These are phyloP conservation scores for Diachasma alloeum DNA, from an alignment of 1,140 invertebrate species.

Conservation along the genomic window DNA sequence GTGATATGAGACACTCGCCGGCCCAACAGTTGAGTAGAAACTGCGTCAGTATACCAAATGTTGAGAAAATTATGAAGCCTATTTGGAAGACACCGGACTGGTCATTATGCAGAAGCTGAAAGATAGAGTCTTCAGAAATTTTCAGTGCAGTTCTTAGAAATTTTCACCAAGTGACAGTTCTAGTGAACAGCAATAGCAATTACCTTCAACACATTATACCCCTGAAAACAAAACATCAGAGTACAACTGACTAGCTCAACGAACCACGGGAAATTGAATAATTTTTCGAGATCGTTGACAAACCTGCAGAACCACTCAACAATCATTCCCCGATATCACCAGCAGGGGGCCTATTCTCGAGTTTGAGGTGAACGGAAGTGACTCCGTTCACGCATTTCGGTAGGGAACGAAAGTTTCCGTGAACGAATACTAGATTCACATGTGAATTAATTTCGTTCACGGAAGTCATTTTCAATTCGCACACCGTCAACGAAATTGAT, in stretches of 20 bases:
- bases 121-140: neutral
- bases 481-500: too few species aligned
- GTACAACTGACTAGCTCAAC: neutral
- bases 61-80: neutral
- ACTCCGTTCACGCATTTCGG: too few species aligned
- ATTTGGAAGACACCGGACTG: neutral
- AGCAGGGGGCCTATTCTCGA: neutral
- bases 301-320: neutral
- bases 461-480: too few species aligned
- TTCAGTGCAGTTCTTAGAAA: neutral
- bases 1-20: neutral
- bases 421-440: too few species aligned
- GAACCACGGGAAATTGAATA: neutral
- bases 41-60: neutral
- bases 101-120: neutral
- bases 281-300: neutral
- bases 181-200: neutral
- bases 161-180: neutral
- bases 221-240: neutral
- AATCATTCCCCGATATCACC: neutral
- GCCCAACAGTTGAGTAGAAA: neutral
- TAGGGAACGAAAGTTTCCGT: too few species aligned
- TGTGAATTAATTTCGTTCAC: too few species aligned
- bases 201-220: neutral
- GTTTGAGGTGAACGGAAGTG: too few species aligned